Evolutionary conservation across 2,888 invertebrate genomes (phyloP), one percentile per base, ranked within the genome.

Genomic region (Eulithis testata): DNA sequence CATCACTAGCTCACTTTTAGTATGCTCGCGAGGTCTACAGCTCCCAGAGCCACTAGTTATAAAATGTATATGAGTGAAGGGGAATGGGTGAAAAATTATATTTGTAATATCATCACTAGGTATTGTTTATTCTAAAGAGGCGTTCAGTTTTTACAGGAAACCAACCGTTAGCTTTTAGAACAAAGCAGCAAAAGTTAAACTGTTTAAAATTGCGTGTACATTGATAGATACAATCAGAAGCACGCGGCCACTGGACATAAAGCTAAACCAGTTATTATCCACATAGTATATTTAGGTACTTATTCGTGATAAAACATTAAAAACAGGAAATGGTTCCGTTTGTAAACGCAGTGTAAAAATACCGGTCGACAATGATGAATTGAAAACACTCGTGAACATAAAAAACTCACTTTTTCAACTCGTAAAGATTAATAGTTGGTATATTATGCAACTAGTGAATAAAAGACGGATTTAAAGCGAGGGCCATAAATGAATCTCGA

Each of bases 171-270:
- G 31, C n/a, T 53, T 56, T 36, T n/a, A 14, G 43, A 21, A 44
- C 54, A 72, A 66, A 69, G 60, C 52, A 51, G 36, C 59, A 60
- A 14, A 51, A 43, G 50, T 40, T 43, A 36, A 55, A 40, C 50
- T 43, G 27, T 12, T 52, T 31, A 53, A 11, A 57, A 45, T 65
- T 9, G 62, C 65, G 62, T 65, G 55, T 37, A 50, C 37, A 45
- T 56, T 57, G 63, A 60, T 67, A 57, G 63, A 60, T 67, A 57
- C 11, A 53, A 63, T 63, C 62, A 45, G 14, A n/a, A 12, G 11
- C 61, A 62, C 54, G 58, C 58, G 11, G 36, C n/a, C 57, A 21
- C 12, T 51, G 21, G 14, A 62, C 66, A 62, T 40, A 44, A 45
- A 60, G 56, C 51, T 55, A 57, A 51, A 60, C 44, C 43, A 4